Evolutionary conservation across 1,140 invertebrate species (phyloP).

Genomic region (Drosophila guanche): DNA sequence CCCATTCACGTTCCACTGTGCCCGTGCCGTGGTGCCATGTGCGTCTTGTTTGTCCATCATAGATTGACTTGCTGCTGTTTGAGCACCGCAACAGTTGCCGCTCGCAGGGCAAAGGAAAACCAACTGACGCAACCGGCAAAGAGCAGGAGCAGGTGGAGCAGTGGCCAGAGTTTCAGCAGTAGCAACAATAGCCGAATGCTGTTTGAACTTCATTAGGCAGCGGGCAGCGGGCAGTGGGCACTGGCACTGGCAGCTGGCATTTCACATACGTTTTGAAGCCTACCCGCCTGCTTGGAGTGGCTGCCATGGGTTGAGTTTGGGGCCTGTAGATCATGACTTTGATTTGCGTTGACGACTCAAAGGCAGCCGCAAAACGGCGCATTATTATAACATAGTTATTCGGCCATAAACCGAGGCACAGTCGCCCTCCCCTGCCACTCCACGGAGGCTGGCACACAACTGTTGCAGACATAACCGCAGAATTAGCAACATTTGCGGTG

Average conservation of each 20-base stretch:
- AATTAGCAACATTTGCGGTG: slow-evolving; percentile 77
- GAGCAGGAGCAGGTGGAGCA: slow-evolving; percentile 1
- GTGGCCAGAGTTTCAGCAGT: slow-evolving; percentile 1
- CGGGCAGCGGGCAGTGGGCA: slow-evolving; percentile 10
- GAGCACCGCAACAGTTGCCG: slow-evolving; percentile 37
- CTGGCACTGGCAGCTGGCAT: slow-evolving; percentile 23
- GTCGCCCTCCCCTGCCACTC: background rate
- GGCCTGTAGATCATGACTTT: slow-evolving; percentile 60
- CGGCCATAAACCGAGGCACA: slow-evolving; percentile 2
- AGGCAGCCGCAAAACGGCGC: slow-evolving; percentile 62
- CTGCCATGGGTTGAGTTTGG: slow-evolving; percentile 9
- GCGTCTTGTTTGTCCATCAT: slow-evolving; percentile 37
- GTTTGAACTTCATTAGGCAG: slow-evolving; percentile 60
- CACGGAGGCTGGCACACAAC: slow-evolving; percentile 26
- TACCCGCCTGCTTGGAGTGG: too few relatives aligned
- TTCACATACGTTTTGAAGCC: background rate
- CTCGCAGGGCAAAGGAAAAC: slow-evolving; percentile 26
- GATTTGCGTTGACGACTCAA: slow-evolving; percentile 69
- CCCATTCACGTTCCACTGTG: slow-evolving; percentile 27
- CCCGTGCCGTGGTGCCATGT: background rate
- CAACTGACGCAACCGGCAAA: slow-evolving; percentile 26
- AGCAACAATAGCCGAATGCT: slow-evolving; percentile 51
- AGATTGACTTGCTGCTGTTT: slow-evolving; percentile 69
- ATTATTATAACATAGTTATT: slow-evolving; percentile 62
- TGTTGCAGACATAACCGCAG: slow-evolving; percentile 71